phyloP scores from a whole-genome alignment of 2,888 invertebrate species.

The Scaeva pyrastri region DNA sequence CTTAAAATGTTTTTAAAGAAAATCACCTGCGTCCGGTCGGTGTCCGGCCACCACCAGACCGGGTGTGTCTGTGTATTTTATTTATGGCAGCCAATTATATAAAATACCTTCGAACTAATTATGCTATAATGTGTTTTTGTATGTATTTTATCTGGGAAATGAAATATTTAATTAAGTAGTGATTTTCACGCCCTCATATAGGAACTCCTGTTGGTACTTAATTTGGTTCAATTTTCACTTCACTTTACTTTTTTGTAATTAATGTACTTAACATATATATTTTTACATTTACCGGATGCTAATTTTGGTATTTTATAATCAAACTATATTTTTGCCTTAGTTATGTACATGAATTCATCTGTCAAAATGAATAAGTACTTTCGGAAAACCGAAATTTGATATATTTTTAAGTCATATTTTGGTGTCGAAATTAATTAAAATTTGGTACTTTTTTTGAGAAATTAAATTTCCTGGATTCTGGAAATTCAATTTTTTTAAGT shows the following conservation, averaged over 20 bases:
- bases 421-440: too few relatives aligned
- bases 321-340: too few relatives aligned
- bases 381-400: too few relatives aligned
- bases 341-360: too few relatives aligned
- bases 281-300: too few relatives aligned
- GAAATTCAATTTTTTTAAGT: too few relatives aligned
- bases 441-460: too few relatives aligned
- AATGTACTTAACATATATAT: too few relatives aligned
- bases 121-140: neutral
- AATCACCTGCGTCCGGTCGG: slow-evolving; percentile 4
- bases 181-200: slow-evolving; percentile 15
- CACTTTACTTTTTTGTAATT: neutral
- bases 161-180: neutral
- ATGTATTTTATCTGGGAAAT: neutral
- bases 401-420: too few relatives aligned
- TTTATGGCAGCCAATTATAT: slow-evolving; percentile 6
- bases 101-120: slow-evolving; percentile 15
- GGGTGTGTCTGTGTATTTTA: neutral
- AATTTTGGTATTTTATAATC: too few relatives aligned
- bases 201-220: neutral
- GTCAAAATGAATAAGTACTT: too few relatives aligned
- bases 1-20: slow-evolving; percentile 6
- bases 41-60: neutral
- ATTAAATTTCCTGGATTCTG: too few relatives aligned
- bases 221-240: neutral